phyloP scores from a whole-genome alignment of 2,113 vertebrate species.

The Corythornis cristatus region DNA sequence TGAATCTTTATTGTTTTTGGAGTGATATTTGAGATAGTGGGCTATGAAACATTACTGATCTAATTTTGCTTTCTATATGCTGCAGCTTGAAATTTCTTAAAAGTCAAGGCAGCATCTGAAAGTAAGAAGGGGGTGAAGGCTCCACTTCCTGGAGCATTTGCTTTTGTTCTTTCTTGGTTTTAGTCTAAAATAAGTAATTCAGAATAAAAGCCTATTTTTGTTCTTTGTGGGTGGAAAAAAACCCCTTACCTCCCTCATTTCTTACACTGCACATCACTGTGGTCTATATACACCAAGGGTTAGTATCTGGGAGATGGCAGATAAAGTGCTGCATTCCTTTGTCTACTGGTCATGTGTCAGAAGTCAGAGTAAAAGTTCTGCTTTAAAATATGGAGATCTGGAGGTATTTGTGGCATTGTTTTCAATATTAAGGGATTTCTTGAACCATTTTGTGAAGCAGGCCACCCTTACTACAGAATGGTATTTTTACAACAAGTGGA shows the following conservation, averaged over 20 bases:
- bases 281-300: neutral
- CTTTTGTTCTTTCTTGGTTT: slow-evolving; percentile 50
- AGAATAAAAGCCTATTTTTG: slow-evolving; percentile 56
- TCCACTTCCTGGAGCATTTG: slow-evolving; percentile 21
- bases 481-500: neutral
- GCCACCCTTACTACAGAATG: neutral
- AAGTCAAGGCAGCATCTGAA: slow-evolving; percentile 29
- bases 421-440: neutral
- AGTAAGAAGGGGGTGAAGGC: slow-evolving; percentile 3
- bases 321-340: slow-evolving; percentile 21
- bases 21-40: neutral
- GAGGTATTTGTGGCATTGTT: neutral
- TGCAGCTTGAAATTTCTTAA: slow-evolving; percentile 49
- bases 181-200: slow-evolving; percentile 51
- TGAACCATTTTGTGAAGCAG: neutral
- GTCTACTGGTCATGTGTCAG: neutral
- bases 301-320: slow-evolving; percentile 39
- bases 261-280: neutral
- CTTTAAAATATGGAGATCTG: neutral
- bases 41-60: neutral
- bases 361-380: slow-evolving; percentile 6
- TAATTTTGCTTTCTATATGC: neutral
- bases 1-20: slow-evolving; percentile 46
- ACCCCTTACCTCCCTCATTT: neutral
- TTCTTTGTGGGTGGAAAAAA: slow-evolving; percentile 46